These are phyloP conservation scores for Lobophora halterata DNA, from an alignment of 2,888 invertebrate genomes.

Conservation along the genomic window DNA sequence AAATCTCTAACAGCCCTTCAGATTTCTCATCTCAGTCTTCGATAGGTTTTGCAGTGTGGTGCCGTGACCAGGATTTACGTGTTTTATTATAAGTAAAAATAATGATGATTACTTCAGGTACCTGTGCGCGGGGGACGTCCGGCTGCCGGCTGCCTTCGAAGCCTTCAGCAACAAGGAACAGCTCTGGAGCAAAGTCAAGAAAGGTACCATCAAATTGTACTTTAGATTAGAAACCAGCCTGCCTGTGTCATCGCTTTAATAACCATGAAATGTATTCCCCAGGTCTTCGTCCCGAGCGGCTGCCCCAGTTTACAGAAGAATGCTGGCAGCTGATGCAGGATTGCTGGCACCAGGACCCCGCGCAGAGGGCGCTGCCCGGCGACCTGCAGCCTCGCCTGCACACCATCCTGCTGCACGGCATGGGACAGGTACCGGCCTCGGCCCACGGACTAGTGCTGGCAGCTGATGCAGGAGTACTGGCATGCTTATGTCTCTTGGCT, in stretches of 20 bases:
- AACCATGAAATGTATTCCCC: constrained; percentile 4
- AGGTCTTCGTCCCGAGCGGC: constrained; percentile 91
- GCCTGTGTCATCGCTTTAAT: no score
- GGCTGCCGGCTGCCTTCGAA: constrained; percentile 89
- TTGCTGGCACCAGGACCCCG: constrained; percentile 90
- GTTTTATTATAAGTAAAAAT: no score
- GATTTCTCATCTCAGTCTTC: no score
- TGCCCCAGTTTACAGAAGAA: constrained; percentile 86
- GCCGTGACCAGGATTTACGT: no score
- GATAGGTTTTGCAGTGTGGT: no score
- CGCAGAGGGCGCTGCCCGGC: constrained; percentile 87
- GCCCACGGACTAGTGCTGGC: no score
- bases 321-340: constrained; percentile 92
- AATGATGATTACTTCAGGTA: no score
- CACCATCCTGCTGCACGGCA: constrained; percentile 55
- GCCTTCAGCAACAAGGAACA: constrained; percentile 92
- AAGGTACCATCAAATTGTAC: constrained; percentile 79
- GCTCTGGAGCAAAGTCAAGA: constrained; percentile 90
- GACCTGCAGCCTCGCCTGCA: constrained; percentile 86
- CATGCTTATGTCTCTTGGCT: no score
- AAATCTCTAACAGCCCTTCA: no score
- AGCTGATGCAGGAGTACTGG: no score
- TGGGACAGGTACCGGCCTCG: no score
- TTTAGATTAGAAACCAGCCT: no score
- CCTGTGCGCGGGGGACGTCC: constrained; percentile 90